Base-by-base conservation (phyloP, 2,888 invertebrate genomes). In the Campaea margaritaria region DNA sequence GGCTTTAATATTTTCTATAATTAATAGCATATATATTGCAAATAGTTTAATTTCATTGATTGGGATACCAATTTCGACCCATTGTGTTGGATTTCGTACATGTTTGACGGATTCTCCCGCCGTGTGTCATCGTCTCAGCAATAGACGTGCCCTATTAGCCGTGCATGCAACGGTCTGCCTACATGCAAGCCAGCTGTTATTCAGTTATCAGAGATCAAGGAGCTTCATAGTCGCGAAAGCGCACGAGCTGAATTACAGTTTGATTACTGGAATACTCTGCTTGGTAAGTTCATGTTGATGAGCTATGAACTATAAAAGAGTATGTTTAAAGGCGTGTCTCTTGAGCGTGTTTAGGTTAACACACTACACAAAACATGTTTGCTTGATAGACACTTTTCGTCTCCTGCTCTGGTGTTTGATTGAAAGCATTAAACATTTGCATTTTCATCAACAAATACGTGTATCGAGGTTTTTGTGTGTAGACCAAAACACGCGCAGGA, bases 131-230 rank as follows among this genome's bases (percentile, higher is more conserved):
- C 13, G 36, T 55, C 28, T 48, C 69, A 73, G 76, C 77, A 76
- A 79, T 79, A 79, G 78, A 75, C 74, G 68, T 66, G 68, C 72
- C 72, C 78, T 82, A 83, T 85, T 85, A 83, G 76, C 68, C 70
- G 70, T 69, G 76, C 86, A 86, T 85, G 86, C 86, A 82, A 85
- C 68, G 60, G 55, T 58, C 58, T 46, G 43, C 73, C 69, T 73
- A 76, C 86, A 83, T 85, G 87, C 87, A 81, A 85, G 73, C 79
- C 63, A 67, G 75, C 77, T 78, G 79, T 80, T 81, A 76, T 79
- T 75, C 76, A 77, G 69, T 78, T 83, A 85, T 85, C 85, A 73
- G 72, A 83, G 85, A 86, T 84, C 82, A 74, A 81, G 77, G 64
- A 76, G 76, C 69, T 75, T 76, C 73, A 72, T 73, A 65, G 71